A percentile compares a stretch with the other conserved stretches of the same genome.
Evolutionary conservation across 2,888 invertebrate species (phyloP).

Genomic region (Ochropacha duplaris): DNA sequence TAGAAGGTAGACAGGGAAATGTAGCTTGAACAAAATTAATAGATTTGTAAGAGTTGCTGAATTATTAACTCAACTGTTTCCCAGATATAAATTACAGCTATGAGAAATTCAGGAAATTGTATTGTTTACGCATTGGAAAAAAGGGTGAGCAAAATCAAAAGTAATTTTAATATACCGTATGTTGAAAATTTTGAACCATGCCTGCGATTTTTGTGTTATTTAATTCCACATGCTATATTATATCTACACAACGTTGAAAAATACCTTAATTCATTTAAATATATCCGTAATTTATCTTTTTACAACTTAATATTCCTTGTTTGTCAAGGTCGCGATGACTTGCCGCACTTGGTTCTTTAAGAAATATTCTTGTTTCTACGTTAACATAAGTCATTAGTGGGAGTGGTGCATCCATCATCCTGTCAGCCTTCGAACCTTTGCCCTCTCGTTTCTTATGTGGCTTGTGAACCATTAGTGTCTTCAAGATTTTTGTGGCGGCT

Average conservation of each 20-base stretch:
- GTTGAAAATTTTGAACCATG: too few relatives aligned
- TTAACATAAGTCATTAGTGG: conserved; percentile 47
- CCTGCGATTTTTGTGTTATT: too few relatives aligned
- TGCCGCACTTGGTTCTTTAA: not conserved
- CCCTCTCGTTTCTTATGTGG: conserved; percentile 24
- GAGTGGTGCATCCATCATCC: conserved; percentile 54
- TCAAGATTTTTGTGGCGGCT: conserved; percentile 38
- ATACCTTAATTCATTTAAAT: not conserved
- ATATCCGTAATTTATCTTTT: not conserved
- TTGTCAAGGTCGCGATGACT: not conserved
- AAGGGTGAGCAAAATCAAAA: too few relatives aligned
- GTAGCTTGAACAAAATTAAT: not conserved
- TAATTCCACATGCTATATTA: too few relatives aligned
- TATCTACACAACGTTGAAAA: not conserved
- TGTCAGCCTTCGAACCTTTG: conserved; percentile 40
- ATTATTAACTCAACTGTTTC: not conserved
- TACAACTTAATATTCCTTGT: not conserved
- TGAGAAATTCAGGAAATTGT: not conserved
- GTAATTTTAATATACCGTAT: too few relatives aligned
- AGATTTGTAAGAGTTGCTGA: not conserved
- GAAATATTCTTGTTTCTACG: conserved; percentile 24
- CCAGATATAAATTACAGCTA: not conserved
- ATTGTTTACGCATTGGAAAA: too few relatives aligned
- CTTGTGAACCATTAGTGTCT: conserved; percentile 41
- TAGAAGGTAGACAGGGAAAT: conserved; percentile 10